Conservation (phyloP, 2,888 invertebrate genomes). For the Hydropsyche betteni region DNA sequence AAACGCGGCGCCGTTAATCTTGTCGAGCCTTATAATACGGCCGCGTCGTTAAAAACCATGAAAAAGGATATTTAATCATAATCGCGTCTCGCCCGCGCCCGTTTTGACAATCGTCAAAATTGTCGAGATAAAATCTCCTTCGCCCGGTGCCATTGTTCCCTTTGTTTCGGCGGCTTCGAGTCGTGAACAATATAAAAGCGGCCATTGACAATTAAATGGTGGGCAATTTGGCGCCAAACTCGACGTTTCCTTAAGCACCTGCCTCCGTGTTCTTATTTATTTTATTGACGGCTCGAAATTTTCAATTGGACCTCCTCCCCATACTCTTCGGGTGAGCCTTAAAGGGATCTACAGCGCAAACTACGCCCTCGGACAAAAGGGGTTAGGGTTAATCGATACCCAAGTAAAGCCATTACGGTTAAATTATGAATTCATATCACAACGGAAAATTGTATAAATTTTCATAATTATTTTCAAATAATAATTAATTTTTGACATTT, state of each 20-base stretch:
- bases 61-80: slow-evolving; percentile 28
- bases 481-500: not conserved
- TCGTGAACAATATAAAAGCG: slow-evolving; percentile 44
- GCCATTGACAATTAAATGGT: slow-evolving; percentile 50
- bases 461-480: not conserved
- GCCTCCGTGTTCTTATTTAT: slow-evolving; percentile 49
- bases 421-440: not conserved
- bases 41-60: slow-evolving; percentile 18
- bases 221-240: slow-evolving; percentile 48
- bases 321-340: slow-evolving; percentile 21
- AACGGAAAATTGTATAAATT: not conserved
- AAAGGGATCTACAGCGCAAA: slow-evolving; percentile 45
- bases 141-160: slow-evolving; percentile 23
- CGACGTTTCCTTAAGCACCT: slow-evolving; percentile 36
- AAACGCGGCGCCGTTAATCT: slow-evolving; percentile 4
- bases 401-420: slow-evolving; percentile 4
- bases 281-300: slow-evolving; percentile 50
- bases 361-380: slow-evolving; percentile 29
- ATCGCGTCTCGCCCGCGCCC: slow-evolving; percentile 5
- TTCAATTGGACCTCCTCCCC: slow-evolving; percentile 45
- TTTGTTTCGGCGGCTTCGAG: slow-evolving; percentile 30
- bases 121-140: slow-evolving; percentile 29
- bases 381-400: slow-evolving; percentile 23
- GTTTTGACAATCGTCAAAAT: slow-evolving; percentile 36
- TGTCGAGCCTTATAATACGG: not conserved